Percentiles rank a stretch among this genome's conserved stretches.
Evolutionary conservation across 2,113 vertebrate genomes (phyloP).

Genomic region (Eidolon helvum): DNA sequence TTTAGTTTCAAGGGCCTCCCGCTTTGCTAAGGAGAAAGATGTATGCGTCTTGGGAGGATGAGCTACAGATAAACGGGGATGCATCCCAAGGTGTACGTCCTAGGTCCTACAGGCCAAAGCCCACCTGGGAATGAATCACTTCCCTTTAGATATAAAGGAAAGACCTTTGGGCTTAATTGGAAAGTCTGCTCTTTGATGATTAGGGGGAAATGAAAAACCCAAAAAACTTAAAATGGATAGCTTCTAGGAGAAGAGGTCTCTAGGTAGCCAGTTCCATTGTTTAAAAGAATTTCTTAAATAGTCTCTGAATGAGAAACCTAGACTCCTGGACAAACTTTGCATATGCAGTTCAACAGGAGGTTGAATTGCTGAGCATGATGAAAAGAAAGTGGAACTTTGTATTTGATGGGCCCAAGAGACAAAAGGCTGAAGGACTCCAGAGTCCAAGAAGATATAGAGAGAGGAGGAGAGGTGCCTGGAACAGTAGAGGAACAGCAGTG

Average conservation of each 20-base stretch:
- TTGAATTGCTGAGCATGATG: background rate
- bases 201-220: background rate
- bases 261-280: background rate
- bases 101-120: background rate
- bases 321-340: background rate
- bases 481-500: background rate
- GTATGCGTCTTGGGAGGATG: background rate
- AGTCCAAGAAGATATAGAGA: background rate
- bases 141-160: conserved; percentile 10
- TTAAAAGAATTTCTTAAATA: background rate
- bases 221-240: background rate
- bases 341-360: background rate
- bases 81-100: background rate
- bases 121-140: background rate
- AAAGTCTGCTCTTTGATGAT: conserved; percentile 31
- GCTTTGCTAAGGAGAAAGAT: background rate
- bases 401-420: background rate
- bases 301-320: background rate
- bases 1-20: background rate
- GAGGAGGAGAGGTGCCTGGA: background rate
- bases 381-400: background rate
- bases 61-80: background rate
- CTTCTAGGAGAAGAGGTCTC: background rate
- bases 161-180: background rate
- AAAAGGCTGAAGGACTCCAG: background rate